Base-by-base conservation (phyloP, 2,797 vertebrate species). In the Xyrichtys novacula region DNA sequence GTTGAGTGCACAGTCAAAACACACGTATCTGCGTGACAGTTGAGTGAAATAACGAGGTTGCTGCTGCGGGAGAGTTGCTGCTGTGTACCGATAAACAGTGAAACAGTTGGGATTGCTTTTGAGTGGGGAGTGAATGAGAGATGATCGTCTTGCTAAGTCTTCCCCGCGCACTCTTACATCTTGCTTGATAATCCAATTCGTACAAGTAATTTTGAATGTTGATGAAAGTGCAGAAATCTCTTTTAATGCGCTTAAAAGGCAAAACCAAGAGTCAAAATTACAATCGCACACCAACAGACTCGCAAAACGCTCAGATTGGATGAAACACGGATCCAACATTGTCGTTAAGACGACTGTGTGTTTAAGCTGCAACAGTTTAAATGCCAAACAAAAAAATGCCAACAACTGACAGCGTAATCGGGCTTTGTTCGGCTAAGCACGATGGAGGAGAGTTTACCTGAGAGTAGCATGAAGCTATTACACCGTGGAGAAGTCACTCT, bases 391-490 rank as follows among this genome's bases (percentile, higher is more conserved):
- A 67, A 52, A n/a, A 50, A 34, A 60, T 63, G 42, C 63, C 65
- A 74, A 66, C 71, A 75, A 65, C 53, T 65, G 48, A 80, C 80
- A 76, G 71, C 58, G 22, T 66, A 84, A 85, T 74, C 71, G 71
- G 55, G 58, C 56, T 72, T 64, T 75, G 74, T 61, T 77, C 55
- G 40, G 49, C 61, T 42, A 65, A 83, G 71, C 78, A 63, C 57
- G 72, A 84, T 70, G 68, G 56, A 65, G 69, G 65, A 62, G 61
- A 74, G 78, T 80, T 76, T 86, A 84, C 73, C 58, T 83, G 58
- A 71, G 73, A 76, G 73, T 71, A 80, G 77, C 80, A 74, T 63
- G 75, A 48, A 61, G 79, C 65, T 66, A 46, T 80, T 78, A 70
- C 16, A 61, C 71, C 55, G 67, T 3, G 46, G 67, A 50, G 39